Conservation (phyloP, 2,888 invertebrate genomes). For the Sarcophaga carnaria region DNA sequence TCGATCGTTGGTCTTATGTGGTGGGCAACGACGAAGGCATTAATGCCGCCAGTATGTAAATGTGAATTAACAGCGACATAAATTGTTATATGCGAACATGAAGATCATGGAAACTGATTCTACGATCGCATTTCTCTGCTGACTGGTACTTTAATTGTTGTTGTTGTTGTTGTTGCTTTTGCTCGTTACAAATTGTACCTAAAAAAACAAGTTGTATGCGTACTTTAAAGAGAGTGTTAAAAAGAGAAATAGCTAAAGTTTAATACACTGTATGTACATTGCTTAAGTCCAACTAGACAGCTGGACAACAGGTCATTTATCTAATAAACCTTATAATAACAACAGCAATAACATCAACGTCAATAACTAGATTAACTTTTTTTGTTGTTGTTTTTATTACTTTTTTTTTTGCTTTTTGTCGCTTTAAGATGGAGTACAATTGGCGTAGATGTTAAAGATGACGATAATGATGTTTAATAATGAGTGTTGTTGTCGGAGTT, state of each 20-base stretch:
- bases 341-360: conserved; percentile 28
- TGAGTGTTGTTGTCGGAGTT: conserved; percentile 20
- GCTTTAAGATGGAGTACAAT: neutral
- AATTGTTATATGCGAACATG: neutral
- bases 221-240: neutral
- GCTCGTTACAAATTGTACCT: conserved; percentile 17
- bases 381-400: neutral
- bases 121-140: neutral
- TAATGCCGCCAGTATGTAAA: neutral
- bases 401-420: neutral
- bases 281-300: conserved; percentile 38
- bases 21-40: neutral
- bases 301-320: conserved; percentile 55
- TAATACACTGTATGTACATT: conserved; percentile 1
- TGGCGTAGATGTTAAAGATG: neutral
- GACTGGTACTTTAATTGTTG: neutral
- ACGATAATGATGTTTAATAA: conserved; percentile 42
- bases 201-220: neutral
- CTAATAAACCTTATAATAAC: conserved; percentile 56
- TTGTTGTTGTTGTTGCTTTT: neutral
- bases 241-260: conserved; percentile 23
- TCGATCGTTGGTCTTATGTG: neutral
- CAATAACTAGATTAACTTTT: conserved; percentile 34
- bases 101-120: neutral
- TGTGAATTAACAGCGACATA: neutral